Conservation (phyloP, 1,140 invertebrate genomes). For the Pantala flavescens region DNA sequence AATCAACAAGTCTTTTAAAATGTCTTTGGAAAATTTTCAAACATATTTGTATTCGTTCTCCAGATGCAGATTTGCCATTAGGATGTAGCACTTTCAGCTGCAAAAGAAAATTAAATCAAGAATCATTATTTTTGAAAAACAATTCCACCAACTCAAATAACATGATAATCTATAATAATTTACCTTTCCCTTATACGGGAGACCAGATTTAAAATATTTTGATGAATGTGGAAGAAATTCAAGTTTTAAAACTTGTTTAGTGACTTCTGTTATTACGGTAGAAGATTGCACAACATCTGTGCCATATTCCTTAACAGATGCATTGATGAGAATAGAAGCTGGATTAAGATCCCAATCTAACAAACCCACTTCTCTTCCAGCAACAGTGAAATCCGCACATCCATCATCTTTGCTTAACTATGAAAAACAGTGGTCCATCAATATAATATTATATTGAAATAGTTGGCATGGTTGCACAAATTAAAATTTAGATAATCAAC, state of each 20-base stretch:
- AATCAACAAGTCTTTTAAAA: slow-evolving; percentile 32
- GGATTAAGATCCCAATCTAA: slow-evolving; percentile 39
- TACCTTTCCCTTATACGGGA: slow-evolving; percentile 53
- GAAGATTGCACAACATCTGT: slow-evolving; percentile 50
- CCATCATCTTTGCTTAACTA: slow-evolving; percentile 34
- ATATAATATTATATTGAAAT: slow-evolving; percentile 5
- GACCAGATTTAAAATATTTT: slow-evolving; percentile 48
- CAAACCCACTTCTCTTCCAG: slow-evolving; percentile 33
- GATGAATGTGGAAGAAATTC: slow-evolving; percentile 42
- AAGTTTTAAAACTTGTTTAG: slow-evolving; percentile 41
- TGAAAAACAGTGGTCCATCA: slow-evolving; percentile 14
- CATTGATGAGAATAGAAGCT: slow-evolving; percentile 38
- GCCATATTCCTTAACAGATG: slow-evolving; percentile 49
- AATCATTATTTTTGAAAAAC: no score
- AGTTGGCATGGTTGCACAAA: no score
- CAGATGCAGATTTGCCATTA: slow-evolving; percentile 32
- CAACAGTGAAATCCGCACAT: slow-evolving; percentile 38
- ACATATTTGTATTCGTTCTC: slow-evolving; percentile 36
- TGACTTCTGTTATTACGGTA: slow-evolving; percentile 42
- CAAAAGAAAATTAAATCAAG: slow-evolving; percentile 11
- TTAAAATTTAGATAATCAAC: no score
- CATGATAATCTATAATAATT: slow-evolving; percentile 22
- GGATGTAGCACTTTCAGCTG: slow-evolving; percentile 33
- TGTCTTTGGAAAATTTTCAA: slow-evolving; percentile 33
- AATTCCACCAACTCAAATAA: no score